phyloP scores from a whole-genome alignment of 2,888 invertebrate genomes.

The Andricus curvator region DNA sequence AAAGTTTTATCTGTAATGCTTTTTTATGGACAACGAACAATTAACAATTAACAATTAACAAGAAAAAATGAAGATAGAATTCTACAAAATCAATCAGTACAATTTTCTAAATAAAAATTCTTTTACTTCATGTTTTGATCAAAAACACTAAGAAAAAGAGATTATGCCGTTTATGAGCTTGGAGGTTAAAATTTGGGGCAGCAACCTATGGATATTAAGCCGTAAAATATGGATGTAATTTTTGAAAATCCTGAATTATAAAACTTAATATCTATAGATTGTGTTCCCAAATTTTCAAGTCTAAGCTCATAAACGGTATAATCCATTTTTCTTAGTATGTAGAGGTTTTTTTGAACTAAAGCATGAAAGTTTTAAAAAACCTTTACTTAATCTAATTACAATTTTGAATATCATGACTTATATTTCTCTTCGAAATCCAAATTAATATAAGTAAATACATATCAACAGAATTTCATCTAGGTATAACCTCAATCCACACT shows the following conservation, averaged over 20 bases:
- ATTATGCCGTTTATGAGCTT: no score
- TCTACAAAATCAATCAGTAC: neutral
- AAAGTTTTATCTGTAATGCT: slow-evolving; percentile 28
- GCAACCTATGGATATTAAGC: no score
- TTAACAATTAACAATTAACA: no score
- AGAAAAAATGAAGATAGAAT: neutral
- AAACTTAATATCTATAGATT: no score
- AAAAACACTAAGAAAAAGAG: neutral
- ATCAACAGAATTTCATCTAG: neutral
- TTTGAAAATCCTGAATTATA: no score
- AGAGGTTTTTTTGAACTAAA: neutral
- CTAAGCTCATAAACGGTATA: no score
- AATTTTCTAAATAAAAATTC: neutral
- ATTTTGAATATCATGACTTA: neutral
- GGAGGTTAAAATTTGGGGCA: no score
- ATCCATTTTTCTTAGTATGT: neutral
- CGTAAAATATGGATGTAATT: no score
- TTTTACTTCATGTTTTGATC: neutral
- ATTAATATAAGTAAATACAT: neutral
- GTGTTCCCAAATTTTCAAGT: no score
- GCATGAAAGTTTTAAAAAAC: neutral
- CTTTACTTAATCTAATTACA: neutral
- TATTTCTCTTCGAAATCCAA: neutral
- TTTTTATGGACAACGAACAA: slow-evolving; percentile 15
- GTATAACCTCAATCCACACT: neutral